phyloP scores from a whole-genome alignment of 2,797 vertebrate species.

The Neostethus bicornis region DNA sequence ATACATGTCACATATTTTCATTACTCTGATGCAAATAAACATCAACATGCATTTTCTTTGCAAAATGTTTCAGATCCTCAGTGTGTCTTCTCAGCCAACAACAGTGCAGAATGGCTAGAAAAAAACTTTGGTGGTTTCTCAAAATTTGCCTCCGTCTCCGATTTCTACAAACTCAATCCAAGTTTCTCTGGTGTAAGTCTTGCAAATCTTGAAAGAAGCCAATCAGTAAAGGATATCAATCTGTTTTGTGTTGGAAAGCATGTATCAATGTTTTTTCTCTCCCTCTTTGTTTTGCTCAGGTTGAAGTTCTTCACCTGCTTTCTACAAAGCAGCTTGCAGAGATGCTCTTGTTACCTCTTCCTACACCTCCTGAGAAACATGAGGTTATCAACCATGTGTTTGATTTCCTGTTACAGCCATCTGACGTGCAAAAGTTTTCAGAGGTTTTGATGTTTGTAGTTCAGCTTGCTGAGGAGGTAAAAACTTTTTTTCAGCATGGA shows the following conservation, averaged over 20 bases:
- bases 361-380: slow-evolving; percentile 48
- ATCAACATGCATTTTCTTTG: neutral
- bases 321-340: slow-evolving; percentile 58
- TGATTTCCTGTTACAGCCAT: slow-evolving; percentile 57
- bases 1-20: neutral
- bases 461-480: slow-evolving; percentile 30
- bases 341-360: slow-evolving; percentile 65
- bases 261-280: neutral
- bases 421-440: slow-evolving; percentile 18
- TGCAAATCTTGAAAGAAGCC: neutral
- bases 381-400: slow-evolving; percentile 65
- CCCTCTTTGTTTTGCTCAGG: slow-evolving; percentile 38
- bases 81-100: slow-evolving; percentile 58
- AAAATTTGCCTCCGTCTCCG: slow-evolving; percentile 52
- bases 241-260: neutral
- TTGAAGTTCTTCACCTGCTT: slow-evolving; percentile 62
- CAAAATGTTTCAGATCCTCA: slow-evolving; percentile 51
- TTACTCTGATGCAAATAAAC: neutral
- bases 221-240: too few species aligned
- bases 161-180: slow-evolving; percentile 73
- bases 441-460: slow-evolving; percentile 45
- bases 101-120: slow-evolving; percentile 69
- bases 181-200: slow-evolving; percentile 75
- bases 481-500: neutral
- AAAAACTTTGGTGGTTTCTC: slow-evolving; percentile 76